phyloP scores from a whole-genome alignment of 2,797 vertebrate genomes.

The Chaetodon trifasciatus region DNA sequence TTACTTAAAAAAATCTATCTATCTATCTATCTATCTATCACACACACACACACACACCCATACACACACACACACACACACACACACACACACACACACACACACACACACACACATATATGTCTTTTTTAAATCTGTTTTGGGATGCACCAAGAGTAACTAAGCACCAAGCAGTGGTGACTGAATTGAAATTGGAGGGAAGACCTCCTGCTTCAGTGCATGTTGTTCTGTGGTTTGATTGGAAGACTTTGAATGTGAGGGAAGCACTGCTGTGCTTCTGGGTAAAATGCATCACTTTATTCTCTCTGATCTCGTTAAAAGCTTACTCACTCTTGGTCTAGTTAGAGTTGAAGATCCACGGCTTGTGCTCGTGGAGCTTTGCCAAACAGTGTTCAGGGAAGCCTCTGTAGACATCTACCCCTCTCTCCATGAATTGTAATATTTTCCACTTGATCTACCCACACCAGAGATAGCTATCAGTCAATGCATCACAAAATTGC shows the following conservation, averaged over 20 bases:
- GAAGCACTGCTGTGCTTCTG: conserved; percentile 59
- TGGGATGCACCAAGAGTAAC: conserved; percentile 1
- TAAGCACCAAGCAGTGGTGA: conserved; percentile 18
- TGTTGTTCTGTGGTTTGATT: conserved; percentile 57
- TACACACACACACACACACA: too few relatives aligned
- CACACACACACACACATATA: too few relatives aligned
- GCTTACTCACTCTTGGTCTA: conserved; percentile 68
- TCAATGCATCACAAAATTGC: conserved; percentile 48
- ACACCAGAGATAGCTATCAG: conserved; percentile 52
- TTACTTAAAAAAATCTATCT: neutral
- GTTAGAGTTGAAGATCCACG: conserved; percentile 60
- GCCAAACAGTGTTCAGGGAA: conserved; percentile 58
- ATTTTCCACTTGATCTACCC: conserved; percentile 52
- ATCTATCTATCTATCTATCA: neutral
- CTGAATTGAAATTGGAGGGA: conserved; percentile 33
- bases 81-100: too few relatives aligned
- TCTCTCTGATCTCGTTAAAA: conserved; percentile 75
- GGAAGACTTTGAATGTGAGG: conserved; percentile 44
- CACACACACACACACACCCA: too few relatives aligned
- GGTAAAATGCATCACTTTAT: conserved; percentile 66
- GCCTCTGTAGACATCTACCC: conserved; percentile 46
- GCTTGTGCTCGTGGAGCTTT: conserved; percentile 58
- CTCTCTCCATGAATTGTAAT: conserved; percentile 59
- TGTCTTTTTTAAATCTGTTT: neutral
- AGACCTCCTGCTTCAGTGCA: conserved; percentile 30